Evolutionary conservation across 2,797 vertebrate genomes (phyloP), one percentile per base, ranked within the genome.

Genomic region (Sitta carolinensis): DNA sequence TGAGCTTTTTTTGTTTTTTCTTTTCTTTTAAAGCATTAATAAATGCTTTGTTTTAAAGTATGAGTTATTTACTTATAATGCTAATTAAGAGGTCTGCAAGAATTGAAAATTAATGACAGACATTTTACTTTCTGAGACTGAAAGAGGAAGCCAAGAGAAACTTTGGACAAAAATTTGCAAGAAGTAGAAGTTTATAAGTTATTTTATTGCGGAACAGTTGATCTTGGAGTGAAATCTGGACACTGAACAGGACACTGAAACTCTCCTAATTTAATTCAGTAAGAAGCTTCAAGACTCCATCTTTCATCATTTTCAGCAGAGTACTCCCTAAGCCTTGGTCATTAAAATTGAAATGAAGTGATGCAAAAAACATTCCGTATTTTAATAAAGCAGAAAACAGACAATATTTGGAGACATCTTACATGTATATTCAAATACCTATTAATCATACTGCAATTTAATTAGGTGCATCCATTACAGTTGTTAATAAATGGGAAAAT

Each of bases 401-500:
- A 47, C 10, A 80, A 19, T 83, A 87, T 50, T 67, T 88, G 29
- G 58, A 40, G 48, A 43, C 17, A 48, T 84, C 29, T 63, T 78
- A 69, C 11, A 8, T 63, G 32, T 73, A 30, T 58, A 86, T 91
- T 63, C 36, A 81, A 89, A 26, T 79, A 93, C 34, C 58, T 80
- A 20, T 23, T 40, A 45, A 85, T 19, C 63, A 84, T 34, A 45
- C 15, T 59, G 21, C 57, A 52, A 40, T 69, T 87, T 70, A 89
- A 62, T 82, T 87, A 92, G 38, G 23, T 47, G 64, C 30, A 34
- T 45, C 72, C 63, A 91, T 64, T 51, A 59, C 13, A 47, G 47
- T 61, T 75, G 57, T 9, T 86, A 85, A 61, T 64, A 95, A 96
- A 88, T 85, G 32, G 42, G 73, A 42, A 90, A 89, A 87, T 90